phyloP scores from a whole-genome alignment of 2,113 vertebrate genomes.

The Phrynosoma platyrhinos region DNA sequence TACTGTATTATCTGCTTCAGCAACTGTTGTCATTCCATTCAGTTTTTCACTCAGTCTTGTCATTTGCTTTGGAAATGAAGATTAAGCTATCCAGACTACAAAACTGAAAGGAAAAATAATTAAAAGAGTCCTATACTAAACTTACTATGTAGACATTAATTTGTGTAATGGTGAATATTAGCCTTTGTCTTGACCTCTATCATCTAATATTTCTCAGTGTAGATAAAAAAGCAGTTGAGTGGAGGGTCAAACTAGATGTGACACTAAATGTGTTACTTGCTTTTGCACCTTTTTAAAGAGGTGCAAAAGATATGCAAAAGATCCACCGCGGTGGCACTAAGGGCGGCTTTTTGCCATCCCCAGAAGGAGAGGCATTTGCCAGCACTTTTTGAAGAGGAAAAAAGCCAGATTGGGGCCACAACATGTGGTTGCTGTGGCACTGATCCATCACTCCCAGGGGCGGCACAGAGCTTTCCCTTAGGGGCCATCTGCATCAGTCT shows the following conservation, averaged over 20 bases:
- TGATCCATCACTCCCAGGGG: too few relatives aligned
- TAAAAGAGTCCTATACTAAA: conserved; percentile 56
- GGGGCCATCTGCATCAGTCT: too few relatives aligned
- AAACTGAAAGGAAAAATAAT: conserved; percentile 33
- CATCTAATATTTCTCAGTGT: conserved; percentile 33
- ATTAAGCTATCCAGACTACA: conserved; percentile 55
- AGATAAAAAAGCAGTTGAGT: conserved; percentile 7
- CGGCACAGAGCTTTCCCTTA: too few relatives aligned
- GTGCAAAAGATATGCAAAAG: too few relatives aligned
- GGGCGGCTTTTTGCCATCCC: too few relatives aligned
- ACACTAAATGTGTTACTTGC: too few relatives aligned
- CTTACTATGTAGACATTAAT: conserved; percentile 49
- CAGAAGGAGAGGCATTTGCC: too few relatives aligned
- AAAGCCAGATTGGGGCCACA: too few relatives aligned
- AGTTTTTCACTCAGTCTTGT: conserved; percentile 53
- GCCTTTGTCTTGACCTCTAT: conserved; percentile 51
- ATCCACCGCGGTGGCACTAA: too few relatives aligned
- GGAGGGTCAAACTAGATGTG: too few relatives aligned
- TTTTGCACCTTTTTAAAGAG: neutral
- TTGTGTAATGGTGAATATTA: conserved; percentile 60
- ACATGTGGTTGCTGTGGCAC: too few relatives aligned
- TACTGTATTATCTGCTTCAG: conserved; percentile 56
- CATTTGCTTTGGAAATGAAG: conserved; percentile 42
- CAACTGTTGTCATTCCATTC: conserved; percentile 47
- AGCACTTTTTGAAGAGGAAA: too few relatives aligned